Conservation (phyloP, 2,797 vertebrate genomes). For the Muscicapa comitata region DNA sequence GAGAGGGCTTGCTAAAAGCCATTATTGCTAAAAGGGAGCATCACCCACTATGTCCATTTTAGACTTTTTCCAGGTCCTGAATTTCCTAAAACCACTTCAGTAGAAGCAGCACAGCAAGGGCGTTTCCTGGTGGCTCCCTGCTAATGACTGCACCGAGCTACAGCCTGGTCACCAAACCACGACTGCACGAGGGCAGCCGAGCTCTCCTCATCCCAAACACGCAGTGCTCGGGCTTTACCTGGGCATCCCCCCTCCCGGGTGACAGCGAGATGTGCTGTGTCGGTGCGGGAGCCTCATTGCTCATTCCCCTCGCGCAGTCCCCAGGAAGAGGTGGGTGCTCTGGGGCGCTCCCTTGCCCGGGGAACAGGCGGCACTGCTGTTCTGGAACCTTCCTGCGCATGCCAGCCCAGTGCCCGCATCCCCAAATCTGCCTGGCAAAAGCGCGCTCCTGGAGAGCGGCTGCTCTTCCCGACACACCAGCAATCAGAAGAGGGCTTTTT, state of each 20-base stretch:
- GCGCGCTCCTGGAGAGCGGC: background rate
- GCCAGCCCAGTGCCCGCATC: constrained; percentile 2
- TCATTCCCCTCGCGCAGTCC: background rate
- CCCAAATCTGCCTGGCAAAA: background rate
- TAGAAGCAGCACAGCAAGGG: background rate
- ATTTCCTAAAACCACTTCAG: background rate
- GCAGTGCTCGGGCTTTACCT: background rate
- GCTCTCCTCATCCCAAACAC: background rate
- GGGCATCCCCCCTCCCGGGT: background rate
- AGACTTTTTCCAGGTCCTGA: background rate
- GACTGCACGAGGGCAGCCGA: background rate
- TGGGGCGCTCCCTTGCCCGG: constrained; percentile 15
- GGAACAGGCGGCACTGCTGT: background rate
- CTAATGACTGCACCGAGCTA: background rate
- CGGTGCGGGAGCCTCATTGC: background rate
- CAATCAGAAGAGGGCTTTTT: background rate
- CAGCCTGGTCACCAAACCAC: background rate
- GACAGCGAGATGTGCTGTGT: background rate
- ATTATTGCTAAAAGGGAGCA: background rate
- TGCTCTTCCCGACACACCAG: background rate
- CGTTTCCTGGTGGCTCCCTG: background rate
- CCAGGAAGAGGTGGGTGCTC: background rate
- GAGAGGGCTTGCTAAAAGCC: background rate
- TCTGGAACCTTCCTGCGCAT: constrained; percentile 69
- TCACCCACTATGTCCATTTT: fast-evolving